Conservation (phyloP, 2,113 vertebrate genomes). For the Spilogale gracilis region DNA sequence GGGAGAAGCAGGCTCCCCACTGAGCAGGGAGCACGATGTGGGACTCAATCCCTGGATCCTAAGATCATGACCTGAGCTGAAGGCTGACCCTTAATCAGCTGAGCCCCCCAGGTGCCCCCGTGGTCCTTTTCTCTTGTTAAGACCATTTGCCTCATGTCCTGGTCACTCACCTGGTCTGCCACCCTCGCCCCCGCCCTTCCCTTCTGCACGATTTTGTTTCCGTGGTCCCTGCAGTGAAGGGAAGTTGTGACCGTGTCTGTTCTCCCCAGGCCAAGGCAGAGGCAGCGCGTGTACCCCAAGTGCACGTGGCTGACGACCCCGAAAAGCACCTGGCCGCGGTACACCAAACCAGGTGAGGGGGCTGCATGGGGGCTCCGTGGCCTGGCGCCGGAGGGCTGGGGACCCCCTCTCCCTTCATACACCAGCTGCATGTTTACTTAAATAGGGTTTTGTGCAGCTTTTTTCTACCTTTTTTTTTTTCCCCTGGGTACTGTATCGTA, state of each 20-base stretch:
- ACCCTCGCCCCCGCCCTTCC: rapidly evolving
- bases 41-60: too few species aligned
- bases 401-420: not conserved
- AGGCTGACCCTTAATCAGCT: too few species aligned
- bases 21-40: too few species aligned
- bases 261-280: slow-evolving; percentile 90
- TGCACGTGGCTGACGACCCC: slow-evolving; percentile 95
- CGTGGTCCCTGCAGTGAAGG: rapidly evolving
- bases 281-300: slow-evolving; percentile 93
- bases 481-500: not conserved
- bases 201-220: not conserved
- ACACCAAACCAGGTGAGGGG: slow-evolving; percentile 93
- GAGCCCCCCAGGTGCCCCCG: too few species aligned
- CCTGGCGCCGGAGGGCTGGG: rapidly evolving
- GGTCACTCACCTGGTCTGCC: not conserved
- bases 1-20: too few species aligned
- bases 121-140: rapidly evolving
- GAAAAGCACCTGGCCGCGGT: slow-evolving; percentile 97
- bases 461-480: not conserved
- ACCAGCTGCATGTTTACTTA: rapidly evolving
- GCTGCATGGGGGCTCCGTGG: not conserved
- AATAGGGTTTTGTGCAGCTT: too few species aligned
- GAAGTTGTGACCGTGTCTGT: not conserved
- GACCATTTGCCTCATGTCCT: not conserved
- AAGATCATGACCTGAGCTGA: too few species aligned